These are phyloP conservation scores for Drosophila subobscura DNA, from an alignment of 1,140 invertebrate species.

Conservation along the genomic window DNA sequence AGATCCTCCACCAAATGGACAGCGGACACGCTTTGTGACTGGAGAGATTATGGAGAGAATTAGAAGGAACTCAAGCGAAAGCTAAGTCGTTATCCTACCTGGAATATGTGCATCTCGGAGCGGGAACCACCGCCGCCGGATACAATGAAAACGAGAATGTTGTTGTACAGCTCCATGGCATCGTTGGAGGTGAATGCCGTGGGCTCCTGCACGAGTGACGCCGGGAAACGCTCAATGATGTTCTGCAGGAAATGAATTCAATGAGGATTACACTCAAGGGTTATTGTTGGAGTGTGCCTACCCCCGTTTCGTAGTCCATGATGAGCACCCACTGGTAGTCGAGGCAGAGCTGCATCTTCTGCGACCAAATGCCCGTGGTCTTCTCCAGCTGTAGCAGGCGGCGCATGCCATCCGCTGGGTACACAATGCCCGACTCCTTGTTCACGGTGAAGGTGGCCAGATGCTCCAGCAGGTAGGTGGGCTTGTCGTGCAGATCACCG, in stretches of 20 bases:
- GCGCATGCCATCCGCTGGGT: conserved; percentile 97
- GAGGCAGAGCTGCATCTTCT: conserved; percentile 97
- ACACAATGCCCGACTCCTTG: conserved; percentile 93
- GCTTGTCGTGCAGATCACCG: conserved; percentile 85
- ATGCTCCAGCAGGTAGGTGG: conserved; percentile 96
- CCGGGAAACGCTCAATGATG: conserved; percentile 97
- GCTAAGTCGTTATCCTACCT: conserved; percentile 83
- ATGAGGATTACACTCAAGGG: no score
- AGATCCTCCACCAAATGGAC: conserved; percentile 94
- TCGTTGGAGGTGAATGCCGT: conserved; percentile 98
- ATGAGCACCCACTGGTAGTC: conserved; percentile 95
- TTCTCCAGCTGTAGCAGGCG: conserved; percentile 97
- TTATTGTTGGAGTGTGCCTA: conserved; percentile 84
- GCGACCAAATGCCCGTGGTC: conserved; percentile 97
- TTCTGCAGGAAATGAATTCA: conserved; percentile 86
- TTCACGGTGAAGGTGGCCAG: conserved; percentile 98
- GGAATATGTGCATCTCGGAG: conserved; percentile 99
- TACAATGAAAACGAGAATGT: conserved; percentile 98
- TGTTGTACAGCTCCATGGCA: conserved; percentile 98
- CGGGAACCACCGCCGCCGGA: conserved; percentile 86
- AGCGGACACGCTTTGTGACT: conserved; percentile 93
- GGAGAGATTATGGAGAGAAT: conserved; percentile 1
- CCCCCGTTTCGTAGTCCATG: conserved; percentile 98
- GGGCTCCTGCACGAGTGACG: conserved; percentile 95
- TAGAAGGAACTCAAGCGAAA: background rate